phyloP scores from a whole-genome alignment of 37 sponge, comb jelly and placozoan genomes.

The Axinella damicornis region DNA sequence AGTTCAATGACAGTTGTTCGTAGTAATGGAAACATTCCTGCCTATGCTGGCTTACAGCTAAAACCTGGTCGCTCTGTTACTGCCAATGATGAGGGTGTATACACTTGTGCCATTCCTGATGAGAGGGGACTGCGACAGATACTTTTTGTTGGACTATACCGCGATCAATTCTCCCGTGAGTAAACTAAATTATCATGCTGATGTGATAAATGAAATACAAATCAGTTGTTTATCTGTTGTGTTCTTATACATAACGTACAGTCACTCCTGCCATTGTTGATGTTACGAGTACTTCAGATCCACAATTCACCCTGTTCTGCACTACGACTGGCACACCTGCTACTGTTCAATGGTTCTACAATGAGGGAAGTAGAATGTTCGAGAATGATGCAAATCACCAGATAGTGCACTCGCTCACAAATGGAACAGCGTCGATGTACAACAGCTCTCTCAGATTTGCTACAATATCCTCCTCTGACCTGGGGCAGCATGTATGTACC shows the following conservation, averaged over 20 bases:
- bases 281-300: no score
- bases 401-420: neutral
- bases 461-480: neutral
- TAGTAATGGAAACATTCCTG: slow-evolving; percentile 19
- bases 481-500: slow-evolving; percentile 12
- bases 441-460: slow-evolving; percentile 4
- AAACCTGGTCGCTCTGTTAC: neutral
- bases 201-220: no score
- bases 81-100: slow-evolving; percentile 27
- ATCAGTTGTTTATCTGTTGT: neutral
- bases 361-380: neutral
- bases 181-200: no score
- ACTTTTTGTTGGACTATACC: slow-evolving; percentile 32
- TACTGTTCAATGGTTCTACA: neutral
- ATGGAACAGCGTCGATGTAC: slow-evolving; percentile 1
- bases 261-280: no score
- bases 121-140: slow-evolving; percentile 19
- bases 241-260: neutral
- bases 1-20: slow-evolving; percentile 18
- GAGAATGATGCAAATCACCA: slow-evolving; percentile 10
- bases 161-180: slow-evolving; percentile 17
- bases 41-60: slow-evolving; percentile 14
- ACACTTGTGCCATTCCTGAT: slow-evolving; percentile 46
- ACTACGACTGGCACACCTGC: slow-evolving; percentile 9
- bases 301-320: slow-evolving; percentile 1